Base-by-base conservation (phyloP, 1,140 invertebrate species). In the Anagrus nilaparvatae region DNA sequence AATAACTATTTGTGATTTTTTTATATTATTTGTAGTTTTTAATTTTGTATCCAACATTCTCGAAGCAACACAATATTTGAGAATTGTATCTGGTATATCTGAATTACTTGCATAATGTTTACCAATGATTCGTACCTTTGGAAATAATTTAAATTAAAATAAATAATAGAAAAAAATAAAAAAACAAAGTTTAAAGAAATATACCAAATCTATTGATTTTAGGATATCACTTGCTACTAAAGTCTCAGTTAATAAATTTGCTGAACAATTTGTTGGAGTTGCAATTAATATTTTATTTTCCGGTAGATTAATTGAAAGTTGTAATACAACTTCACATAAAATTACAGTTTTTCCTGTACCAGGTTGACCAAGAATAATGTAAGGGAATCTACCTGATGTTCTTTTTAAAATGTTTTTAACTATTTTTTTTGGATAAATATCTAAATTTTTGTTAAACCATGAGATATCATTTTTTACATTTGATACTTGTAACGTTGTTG, bases 341-440 rank as follows among this genome's bases (percentile, higher is more conserved):
- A 91, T 95, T 0, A 93, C 67, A 0, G 91, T 95, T 72, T 96
- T 96, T 9, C 92, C 92, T 10, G 89, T 94, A 5, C 91, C 90
- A 2, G 91, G 91, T 29, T 91, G 91, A 2, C 92, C 92, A 67
- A 84, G 95, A 44, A 97, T 81, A 5, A 93, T 71, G 54, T 95
- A 95, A 0, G 92, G 91, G 43, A 84, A 61, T 1, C 84, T 83
- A 8, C 81, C 66, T 6, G 77, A 73, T 44, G 78, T 70, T 3
- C 78, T 81, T 9, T 70, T 63, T 7, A 96, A 50, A 41, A 95
- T 84, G 57, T 88, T 83, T 20, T 58, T 68, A 1, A 95, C 79
- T 7, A 89, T 88, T 36, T 65, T 56, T 55, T 79, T 85, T 61
- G 92, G 88, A 42, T 82, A 73, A 8, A 53, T 41, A 65, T 96